A percentile compares a stretch with the other conserved stretches of the same genome.
phyloP scores from a whole-genome alignment of 2,113 vertebrate genomes.

The Phodopus roborovskii region DNA sequence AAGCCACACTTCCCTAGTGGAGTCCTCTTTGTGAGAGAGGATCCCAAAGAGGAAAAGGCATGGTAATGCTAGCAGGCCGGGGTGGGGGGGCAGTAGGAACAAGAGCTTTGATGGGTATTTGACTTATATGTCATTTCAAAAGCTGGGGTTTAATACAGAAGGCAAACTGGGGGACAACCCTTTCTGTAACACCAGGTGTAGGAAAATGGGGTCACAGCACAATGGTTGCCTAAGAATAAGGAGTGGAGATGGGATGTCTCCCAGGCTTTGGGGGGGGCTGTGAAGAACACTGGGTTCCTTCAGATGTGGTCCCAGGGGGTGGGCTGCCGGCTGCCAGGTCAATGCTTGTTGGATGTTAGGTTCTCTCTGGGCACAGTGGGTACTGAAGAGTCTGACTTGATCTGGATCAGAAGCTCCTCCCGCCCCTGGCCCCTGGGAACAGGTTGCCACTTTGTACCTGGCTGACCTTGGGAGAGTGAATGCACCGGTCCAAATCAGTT shows the following conservation, averaged over 20 bases:
- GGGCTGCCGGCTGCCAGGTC: fast-evolving
- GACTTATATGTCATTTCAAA: fast-evolving
- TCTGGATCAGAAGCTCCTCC: not conserved
- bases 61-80: fast-evolving
- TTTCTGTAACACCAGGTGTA: fast-evolving
- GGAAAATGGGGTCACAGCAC: fast-evolving
- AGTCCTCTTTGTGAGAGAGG: fast-evolving
- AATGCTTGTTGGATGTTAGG: not conserved
- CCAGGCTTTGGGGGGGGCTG: not conserved
- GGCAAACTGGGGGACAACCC: fast-evolving
- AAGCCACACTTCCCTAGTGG: not conserved
- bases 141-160: not conserved
- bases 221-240: fast-evolving
- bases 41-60: fast-evolving
- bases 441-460: fast-evolving
- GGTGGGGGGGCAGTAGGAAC: not conserved
- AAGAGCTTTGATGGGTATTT: fast-evolving
- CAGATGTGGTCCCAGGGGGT: no score
- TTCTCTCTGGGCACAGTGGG: not conserved
- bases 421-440: not conserved
- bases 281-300: not conserved
- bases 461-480: fast-evolving
- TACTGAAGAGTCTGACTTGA: fast-evolving
- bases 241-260: fast-evolving
- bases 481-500: not conserved